Conservation (phyloP, 2,888 invertebrate species). For the Drosophila quinaria region DNA sequence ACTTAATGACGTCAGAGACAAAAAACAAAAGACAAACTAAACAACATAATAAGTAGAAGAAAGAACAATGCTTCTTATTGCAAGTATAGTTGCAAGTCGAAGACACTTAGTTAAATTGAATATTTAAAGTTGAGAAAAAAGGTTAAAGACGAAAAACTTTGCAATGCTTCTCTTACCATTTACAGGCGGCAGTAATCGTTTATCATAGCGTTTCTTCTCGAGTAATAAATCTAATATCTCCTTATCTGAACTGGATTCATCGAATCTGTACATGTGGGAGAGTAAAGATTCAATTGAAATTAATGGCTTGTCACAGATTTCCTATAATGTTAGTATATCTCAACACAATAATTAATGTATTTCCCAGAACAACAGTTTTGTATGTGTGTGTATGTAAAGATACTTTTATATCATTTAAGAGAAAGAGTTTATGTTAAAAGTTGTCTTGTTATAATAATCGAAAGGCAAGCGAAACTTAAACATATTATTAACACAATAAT, state of each 20-base stretch:
- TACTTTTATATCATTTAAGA: conserved; percentile 8
- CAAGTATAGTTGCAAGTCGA: conserved; percentile 15
- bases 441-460: conserved; percentile 4
- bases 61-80: conserved; percentile 12
- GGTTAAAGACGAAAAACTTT: conserved; percentile 7
- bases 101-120: conserved; percentile 64
- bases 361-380: conserved; percentile 20
- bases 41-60: conserved; percentile 17
- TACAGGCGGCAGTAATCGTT: conserved; percentile 95
- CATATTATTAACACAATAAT: not conserved
- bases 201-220: conserved; percentile 95
- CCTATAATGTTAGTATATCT: conserved; percentile 6
- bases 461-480: conserved; percentile 1
- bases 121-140: conserved; percentile 27
- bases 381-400: conserved; percentile 7
- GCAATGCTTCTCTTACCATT: conserved; percentile 89
- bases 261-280: conserved; percentile 88
- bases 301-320: not conserved
- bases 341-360: conserved; percentile 19
- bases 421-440: conserved; percentile 10
- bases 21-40: conserved; percentile 3
- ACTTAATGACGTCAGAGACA: conserved; percentile 34
- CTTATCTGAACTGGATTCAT: conserved; percentile 96
- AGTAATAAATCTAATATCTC: conserved; percentile 96
- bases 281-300: conserved; percentile 4